Conservation (phyloP, 1,140 invertebrate species). For the Panagrolaimus sp. region DNA sequence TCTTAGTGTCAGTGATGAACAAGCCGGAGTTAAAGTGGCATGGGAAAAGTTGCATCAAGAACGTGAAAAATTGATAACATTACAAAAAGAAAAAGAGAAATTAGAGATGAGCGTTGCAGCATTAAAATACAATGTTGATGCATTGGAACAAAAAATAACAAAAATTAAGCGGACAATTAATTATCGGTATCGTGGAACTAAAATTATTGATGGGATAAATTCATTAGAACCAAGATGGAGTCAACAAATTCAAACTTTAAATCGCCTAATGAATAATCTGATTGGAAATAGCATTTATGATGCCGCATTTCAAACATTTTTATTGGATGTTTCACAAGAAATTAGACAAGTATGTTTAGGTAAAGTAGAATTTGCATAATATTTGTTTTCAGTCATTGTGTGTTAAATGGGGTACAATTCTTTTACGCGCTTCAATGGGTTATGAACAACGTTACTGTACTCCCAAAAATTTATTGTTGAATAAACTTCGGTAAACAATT, state of each 20-base stretch:
- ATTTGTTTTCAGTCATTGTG: not conserved
- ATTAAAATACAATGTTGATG: conserved; percentile 19
- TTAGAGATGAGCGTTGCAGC: not conserved
- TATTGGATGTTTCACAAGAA: not conserved
- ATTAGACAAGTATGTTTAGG: not conserved
- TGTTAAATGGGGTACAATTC: conserved; percentile 3
- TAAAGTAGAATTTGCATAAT: not conserved
- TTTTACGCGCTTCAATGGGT: not conserved
- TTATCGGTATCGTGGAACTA: not conserved
- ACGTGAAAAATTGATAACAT: conserved; percentile 9
- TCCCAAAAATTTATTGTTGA: conserved; percentile 10
- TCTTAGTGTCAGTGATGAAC: not conserved
- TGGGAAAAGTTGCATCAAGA: conserved; percentile 1
- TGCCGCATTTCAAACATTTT: not conserved
- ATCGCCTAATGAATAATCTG: not conserved
- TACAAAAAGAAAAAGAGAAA: not conserved
- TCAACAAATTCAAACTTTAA: not conserved
- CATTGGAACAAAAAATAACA: conserved; percentile 10
- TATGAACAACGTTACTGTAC: not conserved
- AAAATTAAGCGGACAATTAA: conserved; percentile 1
- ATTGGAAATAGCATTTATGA: conserved; percentile 5
- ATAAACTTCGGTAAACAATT: conserved; percentile 13
- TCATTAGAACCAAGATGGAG: not conserved
- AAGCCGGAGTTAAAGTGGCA: not conserved
- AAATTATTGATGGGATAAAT: not conserved